These are phyloP conservation scores for Symphodus melops DNA, from an alignment of 2,113 vertebrate species.

Conservation along the genomic window DNA sequence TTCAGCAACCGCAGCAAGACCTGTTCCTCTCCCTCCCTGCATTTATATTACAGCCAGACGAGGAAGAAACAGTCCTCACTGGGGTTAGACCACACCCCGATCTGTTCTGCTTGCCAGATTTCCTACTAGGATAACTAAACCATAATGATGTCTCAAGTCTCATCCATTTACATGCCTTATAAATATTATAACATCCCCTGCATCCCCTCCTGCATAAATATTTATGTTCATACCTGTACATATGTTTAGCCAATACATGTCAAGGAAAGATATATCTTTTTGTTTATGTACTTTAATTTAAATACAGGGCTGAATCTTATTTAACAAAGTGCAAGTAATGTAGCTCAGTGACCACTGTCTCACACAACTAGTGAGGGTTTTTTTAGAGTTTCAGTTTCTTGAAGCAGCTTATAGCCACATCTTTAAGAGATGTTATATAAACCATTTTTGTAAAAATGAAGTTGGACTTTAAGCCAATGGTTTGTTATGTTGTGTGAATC, in stretches of 20 bases:
- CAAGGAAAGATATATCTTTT: neutral
- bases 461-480: neutral
- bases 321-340: neutral
- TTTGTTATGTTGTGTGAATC: neutral
- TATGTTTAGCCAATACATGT: too few relatives aligned
- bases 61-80: conserved; percentile 76
- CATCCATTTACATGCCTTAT: neutral
- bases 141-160: conserved; percentile 19
- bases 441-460: too few relatives aligned
- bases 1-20: conserved; percentile 79
- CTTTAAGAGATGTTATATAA: too few relatives aligned
- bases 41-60: conserved; percentile 83
- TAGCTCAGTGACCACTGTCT: neutral
- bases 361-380: neutral
- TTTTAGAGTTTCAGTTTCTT: too few relatives aligned
- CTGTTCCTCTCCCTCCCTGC: conserved; percentile 83
- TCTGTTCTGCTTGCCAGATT: conserved; percentile 18
- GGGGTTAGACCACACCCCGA: conserved; percentile 73
- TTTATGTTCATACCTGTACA: too few relatives aligned
- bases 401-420: too few relatives aligned
- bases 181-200: too few relatives aligned
- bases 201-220: neutral
- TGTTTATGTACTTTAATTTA: neutral
- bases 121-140: conserved; percentile 33
- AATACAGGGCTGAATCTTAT: neutral